Evolutionary conservation across 2,797 vertebrate genomes (phyloP), one percentile per base, ranked within the genome.

Genomic region (Triplophysa bombifrons): DNA sequence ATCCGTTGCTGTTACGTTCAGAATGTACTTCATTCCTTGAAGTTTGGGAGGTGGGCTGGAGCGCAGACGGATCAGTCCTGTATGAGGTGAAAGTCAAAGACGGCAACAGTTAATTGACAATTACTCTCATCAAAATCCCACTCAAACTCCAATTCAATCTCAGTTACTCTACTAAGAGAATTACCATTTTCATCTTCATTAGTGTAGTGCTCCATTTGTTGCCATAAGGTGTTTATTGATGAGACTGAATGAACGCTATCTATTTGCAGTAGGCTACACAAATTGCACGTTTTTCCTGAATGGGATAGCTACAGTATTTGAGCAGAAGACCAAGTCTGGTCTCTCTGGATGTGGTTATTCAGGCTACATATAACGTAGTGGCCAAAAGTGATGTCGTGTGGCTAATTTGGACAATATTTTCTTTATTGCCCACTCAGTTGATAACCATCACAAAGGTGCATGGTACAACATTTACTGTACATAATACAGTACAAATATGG

Each of bases 1-100:
- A 78, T 97, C 96, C 0, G 91, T 92, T 6, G 95, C 95, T 4
- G 94, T 95, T 68, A 97, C 76, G 58, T 94, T 94, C 63, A 97
- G 93, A 9, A 96, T 71, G 46, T 96, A 97, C 27, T 96, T 94
- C n/a, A 95, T 89, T 0, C 96, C 95, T 85, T 95, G 94, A 25
- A 97, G 93, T 77, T 90, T 90, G 69, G 95, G 96, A n/a, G 94
- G 93, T 0, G 94, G 95, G 78, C 88, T 95, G 83, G 95, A 95
- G 78, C 94, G 93, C 73, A 97, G 94, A 30, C 94, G 94, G 87
- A 97, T 92, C 79, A 97, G 86, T 71, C 95, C 96, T 97, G 89
- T 73, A 41, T 66, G n/a, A 74, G 84, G 74, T 80, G 72, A 11
- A 60, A 84, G 80, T 85, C 69, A 84, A 4, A 71, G 66, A 50